Percentiles rank a stretch among this genome's conserved stretches.
Conservation (phyloP, 2,113 vertebrate species). For the Archocentrus centrarchus region DNA sequence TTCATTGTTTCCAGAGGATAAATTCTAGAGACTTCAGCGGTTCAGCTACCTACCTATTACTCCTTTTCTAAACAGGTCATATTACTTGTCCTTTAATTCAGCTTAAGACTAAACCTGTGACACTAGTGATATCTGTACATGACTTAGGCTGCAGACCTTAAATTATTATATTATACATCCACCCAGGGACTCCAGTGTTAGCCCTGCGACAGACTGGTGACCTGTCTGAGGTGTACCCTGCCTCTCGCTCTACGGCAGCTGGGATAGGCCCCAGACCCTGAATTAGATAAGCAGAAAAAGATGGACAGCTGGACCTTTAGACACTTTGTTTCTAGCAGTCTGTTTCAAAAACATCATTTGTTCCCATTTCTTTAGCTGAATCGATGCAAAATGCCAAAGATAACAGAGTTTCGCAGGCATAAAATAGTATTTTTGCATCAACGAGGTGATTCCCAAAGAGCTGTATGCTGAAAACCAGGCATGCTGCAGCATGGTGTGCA, state of each 20-base stretch:
- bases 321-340: no score
- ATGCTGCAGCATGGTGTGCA: background rate
- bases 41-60: background rate
- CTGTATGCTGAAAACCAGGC: background rate
- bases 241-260: no score
- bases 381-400: background rate
- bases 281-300: no score
- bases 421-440: background rate
- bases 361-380: background rate
- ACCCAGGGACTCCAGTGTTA: no score
- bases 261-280: no score
- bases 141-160: background rate
- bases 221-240: no score
- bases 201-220: no score
- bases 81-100: background rate
- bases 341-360: background rate
- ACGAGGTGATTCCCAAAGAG: background rate
- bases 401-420: background rate
- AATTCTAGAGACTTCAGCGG: background rate
- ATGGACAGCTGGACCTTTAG: no score
- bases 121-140: background rate
- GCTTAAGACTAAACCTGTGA: background rate
- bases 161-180: no score
- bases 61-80: background rate
- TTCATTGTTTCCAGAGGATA: rapidly evolving